Evolutionary conservation across 2,797 vertebrate genomes (phyloP).

Genomic region (Chromobotia macracanthus): DNA sequence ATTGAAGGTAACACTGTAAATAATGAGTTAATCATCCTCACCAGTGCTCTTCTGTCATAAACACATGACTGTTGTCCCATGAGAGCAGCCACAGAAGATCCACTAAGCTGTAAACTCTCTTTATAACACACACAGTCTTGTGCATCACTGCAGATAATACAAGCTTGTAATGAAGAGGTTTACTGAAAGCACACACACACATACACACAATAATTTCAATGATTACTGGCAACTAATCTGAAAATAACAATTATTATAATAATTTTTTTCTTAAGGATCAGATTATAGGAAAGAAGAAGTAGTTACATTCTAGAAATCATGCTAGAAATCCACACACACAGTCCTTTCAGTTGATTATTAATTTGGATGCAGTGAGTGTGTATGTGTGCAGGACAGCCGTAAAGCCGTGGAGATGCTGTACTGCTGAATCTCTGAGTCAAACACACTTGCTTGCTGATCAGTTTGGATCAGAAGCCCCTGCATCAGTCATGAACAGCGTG

Average conservation of each 20-base stretch:
- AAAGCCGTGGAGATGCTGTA: constrained; percentile 5
- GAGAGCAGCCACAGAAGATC: constrained; percentile 18
- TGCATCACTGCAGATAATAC: not conserved
- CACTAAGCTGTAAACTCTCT: constrained; percentile 29
- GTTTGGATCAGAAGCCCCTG: constrained; percentile 12
- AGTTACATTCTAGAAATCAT: no score
- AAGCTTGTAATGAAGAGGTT: constrained; percentile 19
- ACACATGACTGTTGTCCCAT: constrained; percentile 7
- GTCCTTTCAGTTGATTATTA: constrained; percentile 24
- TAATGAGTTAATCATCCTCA: constrained; percentile 30
- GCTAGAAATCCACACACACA: no score
- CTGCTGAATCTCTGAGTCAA: not conserved
- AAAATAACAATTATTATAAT: no score
- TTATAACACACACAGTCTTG: not conserved
- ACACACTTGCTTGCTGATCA: constrained; percentile 4
- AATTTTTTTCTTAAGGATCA: no score
- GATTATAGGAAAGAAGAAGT: no score
- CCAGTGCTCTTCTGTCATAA: constrained; percentile 4
- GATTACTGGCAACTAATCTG: no score
- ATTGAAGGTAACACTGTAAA: constrained; percentile 39
- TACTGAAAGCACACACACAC: constrained; percentile 8
- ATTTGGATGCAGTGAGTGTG: constrained; percentile 7
- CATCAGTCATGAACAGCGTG: not conserved
- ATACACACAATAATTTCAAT: no score
- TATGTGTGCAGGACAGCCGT: not conserved